phyloP scores from a whole-genome alignment of 1,140 invertebrate species.

The Lanistes nyassanus region DNA sequence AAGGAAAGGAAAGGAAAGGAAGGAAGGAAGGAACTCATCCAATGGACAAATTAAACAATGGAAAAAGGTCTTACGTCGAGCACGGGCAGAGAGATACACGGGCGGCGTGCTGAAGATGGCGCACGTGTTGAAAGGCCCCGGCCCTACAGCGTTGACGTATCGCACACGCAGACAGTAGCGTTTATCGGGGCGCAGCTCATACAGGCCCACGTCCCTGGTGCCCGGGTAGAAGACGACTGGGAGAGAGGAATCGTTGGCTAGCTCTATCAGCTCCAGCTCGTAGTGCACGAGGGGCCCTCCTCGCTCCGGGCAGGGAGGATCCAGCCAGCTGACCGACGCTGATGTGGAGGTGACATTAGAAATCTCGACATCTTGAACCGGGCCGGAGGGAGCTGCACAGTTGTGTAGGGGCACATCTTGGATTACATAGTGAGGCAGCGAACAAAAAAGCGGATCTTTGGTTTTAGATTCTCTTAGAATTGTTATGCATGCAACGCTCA shows the following conservation, averaged over 20 bases:
- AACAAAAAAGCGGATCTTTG: too few relatives aligned
- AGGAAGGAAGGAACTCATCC: too few relatives aligned
- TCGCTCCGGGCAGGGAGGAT: constrained; percentile 32
- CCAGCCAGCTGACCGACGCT: constrained; percentile 33
- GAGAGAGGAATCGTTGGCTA: not conserved
- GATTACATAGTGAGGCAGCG: too few relatives aligned
- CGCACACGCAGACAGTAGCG: constrained; percentile 36
- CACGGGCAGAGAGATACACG: too few relatives aligned
- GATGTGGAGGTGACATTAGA: constrained; percentile 25
- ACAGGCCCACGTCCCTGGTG: not conserved
- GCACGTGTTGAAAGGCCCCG: constrained; percentile 17
- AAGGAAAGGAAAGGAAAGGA: too few relatives aligned
- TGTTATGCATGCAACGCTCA: too few relatives aligned
- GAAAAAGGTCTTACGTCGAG: too few relatives aligned
- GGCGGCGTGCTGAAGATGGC: constrained; percentile 36
- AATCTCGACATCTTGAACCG: constrained; percentile 20
- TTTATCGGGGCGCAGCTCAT: constrained; percentile 32
- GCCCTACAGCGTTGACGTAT: constrained; percentile 45
- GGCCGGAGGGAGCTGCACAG: constrained; percentile 36
- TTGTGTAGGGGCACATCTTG: too few relatives aligned
- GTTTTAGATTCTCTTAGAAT: too few relatives aligned
- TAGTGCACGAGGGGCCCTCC: constrained; percentile 35
- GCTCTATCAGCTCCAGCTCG: constrained; percentile 12
- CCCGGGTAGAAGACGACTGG: too few relatives aligned
- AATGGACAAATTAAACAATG: too few relatives aligned